Conservation (phyloP, 2,113 vertebrate genomes). For the Actenoides hombroni region DNA sequence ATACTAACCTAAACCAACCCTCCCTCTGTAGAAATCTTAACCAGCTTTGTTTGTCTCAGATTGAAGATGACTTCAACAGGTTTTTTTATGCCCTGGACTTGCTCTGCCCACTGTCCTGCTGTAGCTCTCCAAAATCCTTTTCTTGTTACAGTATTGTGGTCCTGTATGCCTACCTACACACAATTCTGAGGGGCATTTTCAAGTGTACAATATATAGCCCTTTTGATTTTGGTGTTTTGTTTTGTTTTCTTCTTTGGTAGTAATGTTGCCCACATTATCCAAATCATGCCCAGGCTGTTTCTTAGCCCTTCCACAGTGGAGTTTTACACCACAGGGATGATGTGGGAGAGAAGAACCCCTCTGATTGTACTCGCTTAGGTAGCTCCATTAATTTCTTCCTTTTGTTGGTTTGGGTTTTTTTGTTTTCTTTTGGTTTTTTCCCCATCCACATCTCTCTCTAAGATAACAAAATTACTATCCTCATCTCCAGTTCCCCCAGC, state of each 20-base stretch:
- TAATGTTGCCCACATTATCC: not conserved
- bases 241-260: not conserved
- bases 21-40: not conserved
- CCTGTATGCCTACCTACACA: not conserved
- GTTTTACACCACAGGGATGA: not conserved
- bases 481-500: not conserved
- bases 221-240: not conserved
- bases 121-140: not conserved
- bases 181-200: not conserved
- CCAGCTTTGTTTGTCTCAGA: not conserved
- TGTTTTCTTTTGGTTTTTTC: too few relatives aligned
- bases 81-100: not conserved
- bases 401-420: not conserved
- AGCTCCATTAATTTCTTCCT: not conserved
- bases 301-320: not conserved
- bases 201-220: not conserved
- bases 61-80: not conserved
- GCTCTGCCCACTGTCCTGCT: rapidly evolving
- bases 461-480: not conserved
- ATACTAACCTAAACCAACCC: not conserved
- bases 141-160: not conserved
- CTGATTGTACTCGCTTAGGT: not conserved
- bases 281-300: not conserved
- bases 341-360: not conserved
- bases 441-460: not conserved